phyloP scores from a whole-genome alignment of 2,888 invertebrate species.

The Acleris emargana region DNA sequence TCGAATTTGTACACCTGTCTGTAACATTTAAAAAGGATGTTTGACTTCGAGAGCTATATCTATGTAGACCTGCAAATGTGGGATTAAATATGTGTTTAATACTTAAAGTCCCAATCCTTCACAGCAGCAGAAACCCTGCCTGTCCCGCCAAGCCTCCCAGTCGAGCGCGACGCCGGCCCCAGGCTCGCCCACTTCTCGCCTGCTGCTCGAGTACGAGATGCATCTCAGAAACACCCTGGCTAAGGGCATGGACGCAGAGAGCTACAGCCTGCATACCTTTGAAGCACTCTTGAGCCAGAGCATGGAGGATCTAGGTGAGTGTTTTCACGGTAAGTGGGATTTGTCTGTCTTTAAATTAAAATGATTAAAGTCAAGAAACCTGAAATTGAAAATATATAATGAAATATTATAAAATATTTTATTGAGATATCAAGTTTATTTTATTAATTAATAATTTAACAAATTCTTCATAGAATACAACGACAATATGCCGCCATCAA shows the following conservation, averaged over 20 bases:
- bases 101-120: background rate
- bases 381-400: too few species aligned
- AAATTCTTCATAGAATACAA: constrained; percentile 88
- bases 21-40: too few species aligned
- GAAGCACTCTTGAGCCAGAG: constrained; percentile 96
- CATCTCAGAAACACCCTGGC: constrained; percentile 95
- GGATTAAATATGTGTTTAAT: too few species aligned
- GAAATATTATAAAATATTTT: too few species aligned
- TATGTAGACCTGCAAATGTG: too few species aligned
- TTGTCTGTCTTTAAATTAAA: background rate
- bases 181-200: constrained; percentile 92
- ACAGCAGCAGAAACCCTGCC: constrained; percentile 68
- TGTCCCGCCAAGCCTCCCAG: constrained; percentile 81
- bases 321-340: constrained; percentile 29
- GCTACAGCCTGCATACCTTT: constrained; percentile 96
- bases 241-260: constrained; percentile 97
- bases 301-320: constrained; percentile 95
- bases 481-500: constrained; percentile 92
- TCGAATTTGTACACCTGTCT: too few species aligned
- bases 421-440: background rate
- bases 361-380: background rate
- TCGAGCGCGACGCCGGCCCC: constrained; percentile 90
- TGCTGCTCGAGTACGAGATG: constrained; percentile 96
- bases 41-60: too few species aligned
- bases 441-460: background rate